phyloP scores from a whole-genome alignment of 1,140 invertebrate species.

The Potamilus streckersoni region DNA sequence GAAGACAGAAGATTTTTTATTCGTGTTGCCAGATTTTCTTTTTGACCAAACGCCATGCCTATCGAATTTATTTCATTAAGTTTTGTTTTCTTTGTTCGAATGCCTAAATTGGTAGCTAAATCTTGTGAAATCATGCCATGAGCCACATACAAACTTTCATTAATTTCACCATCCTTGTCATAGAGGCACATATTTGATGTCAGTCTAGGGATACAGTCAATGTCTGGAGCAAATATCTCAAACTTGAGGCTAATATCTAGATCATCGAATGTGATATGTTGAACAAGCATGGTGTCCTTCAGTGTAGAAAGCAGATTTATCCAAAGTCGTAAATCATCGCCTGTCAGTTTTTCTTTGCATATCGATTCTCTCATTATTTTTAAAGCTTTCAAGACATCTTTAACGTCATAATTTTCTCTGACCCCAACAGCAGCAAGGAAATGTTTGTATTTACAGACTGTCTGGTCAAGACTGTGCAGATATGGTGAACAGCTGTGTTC shows the following conservation, averaged over 20 bases:
- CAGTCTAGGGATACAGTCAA: slow-evolving; percentile 11
- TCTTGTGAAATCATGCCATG: slow-evolving; percentile 23
- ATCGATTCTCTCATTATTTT: background rate
- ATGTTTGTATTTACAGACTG: too few species aligned
- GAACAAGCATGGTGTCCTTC: background rate
- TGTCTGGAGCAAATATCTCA: slow-evolving; percentile 32
- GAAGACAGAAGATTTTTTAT: slow-evolving; percentile 48
- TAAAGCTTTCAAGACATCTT: slow-evolving; percentile 18
- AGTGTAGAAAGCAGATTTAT: slow-evolving; percentile 6
- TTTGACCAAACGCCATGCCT: slow-evolving; percentile 48
- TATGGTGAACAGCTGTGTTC: too few species aligned
- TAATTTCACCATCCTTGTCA: slow-evolving; percentile 18
- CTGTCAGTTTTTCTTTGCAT: too few species aligned
- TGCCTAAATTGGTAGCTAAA: slow-evolving; percentile 30
- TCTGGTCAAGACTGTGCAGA: too few species aligned
- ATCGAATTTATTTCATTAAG: slow-evolving; percentile 1
- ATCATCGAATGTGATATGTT: slow-evolving; percentile 5
- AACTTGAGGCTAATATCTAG: background rate
- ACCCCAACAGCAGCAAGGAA: slow-evolving; percentile 32
- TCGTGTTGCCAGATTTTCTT: slow-evolving; percentile 51
- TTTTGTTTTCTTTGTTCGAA: slow-evolving; percentile 30
- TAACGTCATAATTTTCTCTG: slow-evolving; percentile 15
- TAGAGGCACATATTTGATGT: slow-evolving; percentile 36
- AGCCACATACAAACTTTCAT: slow-evolving; percentile 26
- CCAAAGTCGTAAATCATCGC: background rate